These are phyloP conservation scores for Oligia latruncula DNA, from an alignment of 2,888 invertebrate genomes.

Conservation along the genomic window DNA sequence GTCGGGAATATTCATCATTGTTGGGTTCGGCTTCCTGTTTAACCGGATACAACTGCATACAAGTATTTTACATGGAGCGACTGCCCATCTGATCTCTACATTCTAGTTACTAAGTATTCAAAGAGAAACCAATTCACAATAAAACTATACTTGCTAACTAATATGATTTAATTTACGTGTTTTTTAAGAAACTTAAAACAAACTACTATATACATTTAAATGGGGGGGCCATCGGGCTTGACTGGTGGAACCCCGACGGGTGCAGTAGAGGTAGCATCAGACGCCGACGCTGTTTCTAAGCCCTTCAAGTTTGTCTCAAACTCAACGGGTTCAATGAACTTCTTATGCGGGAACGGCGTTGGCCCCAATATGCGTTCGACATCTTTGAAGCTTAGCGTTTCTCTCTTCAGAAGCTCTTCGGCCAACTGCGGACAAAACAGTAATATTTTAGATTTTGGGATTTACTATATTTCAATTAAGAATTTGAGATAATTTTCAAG, in stretches of 20 bases:
- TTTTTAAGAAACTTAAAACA: constrained; percentile 51
- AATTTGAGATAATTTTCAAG: too few relatives aligned
- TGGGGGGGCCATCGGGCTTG: constrained; percentile 67
- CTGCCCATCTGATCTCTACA: not conserved
- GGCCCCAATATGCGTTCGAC: constrained; percentile 97
- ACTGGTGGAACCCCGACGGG: constrained; percentile 77
- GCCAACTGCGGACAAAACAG: constrained; percentile 93
- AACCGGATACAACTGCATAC: not conserved
- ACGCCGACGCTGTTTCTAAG: constrained; percentile 76
- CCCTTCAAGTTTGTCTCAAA: constrained; percentile 92
- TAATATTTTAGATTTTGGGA: not conserved
- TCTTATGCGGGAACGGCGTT: constrained; percentile 94
- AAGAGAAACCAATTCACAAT: constrained; percentile 18
- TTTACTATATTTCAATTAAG: not conserved
- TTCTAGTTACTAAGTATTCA: not conserved
- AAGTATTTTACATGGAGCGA: not conserved
- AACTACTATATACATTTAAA: constrained; percentile 61
- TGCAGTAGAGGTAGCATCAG: constrained; percentile 39
- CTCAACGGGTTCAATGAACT: constrained; percentile 94
- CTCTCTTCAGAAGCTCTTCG: constrained; percentile 95
- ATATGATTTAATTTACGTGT: constrained; percentile 64
- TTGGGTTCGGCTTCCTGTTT: not conserved
- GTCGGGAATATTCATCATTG: not conserved
- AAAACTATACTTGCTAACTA: constrained; percentile 51
- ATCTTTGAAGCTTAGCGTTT: constrained; percentile 97